Conservation (phyloP, 2,888 invertebrate genomes). For the Agrotis segetum region DNA sequence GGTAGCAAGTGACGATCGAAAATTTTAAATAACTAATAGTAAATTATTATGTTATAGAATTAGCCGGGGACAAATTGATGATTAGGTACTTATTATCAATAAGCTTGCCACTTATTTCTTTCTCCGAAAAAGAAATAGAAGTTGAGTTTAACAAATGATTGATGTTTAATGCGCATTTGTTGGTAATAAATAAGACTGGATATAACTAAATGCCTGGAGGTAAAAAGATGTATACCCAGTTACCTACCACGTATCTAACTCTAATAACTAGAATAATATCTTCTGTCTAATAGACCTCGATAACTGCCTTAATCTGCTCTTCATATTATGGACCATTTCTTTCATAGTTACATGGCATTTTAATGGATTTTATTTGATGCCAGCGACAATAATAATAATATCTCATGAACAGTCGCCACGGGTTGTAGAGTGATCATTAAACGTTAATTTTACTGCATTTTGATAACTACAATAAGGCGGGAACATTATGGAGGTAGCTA, state of each 20-base stretch:
- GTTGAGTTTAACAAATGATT: slow-evolving; percentile 18
- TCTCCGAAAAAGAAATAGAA: slow-evolving; percentile 2
- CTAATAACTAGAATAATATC: slow-evolving; percentile 16
- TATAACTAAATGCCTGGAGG: slow-evolving; percentile 6
- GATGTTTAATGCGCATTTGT: slow-evolving; percentile 14
- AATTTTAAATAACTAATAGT: slow-evolving; percentile 8
- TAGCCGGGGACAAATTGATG: slow-evolving; percentile 15
- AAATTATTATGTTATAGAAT: slow-evolving; percentile 35
- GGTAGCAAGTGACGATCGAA: slow-evolving; percentile 32
- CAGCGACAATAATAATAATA: slow-evolving; percentile 38
- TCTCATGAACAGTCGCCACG: slow-evolving; percentile 36
- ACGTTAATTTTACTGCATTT: slow-evolving; percentile 72
- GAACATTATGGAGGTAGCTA: slow-evolving; percentile 72
- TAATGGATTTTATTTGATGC: slow-evolving; percentile 56
- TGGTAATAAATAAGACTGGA: slow-evolving; percentile 10
- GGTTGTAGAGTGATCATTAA: slow-evolving; percentile 65
- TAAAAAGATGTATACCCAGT: slow-evolving; percentile 8
- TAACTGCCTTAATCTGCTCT: slow-evolving; percentile 27
- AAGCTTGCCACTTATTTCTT: slow-evolving; percentile 17
- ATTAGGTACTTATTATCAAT: slow-evolving; percentile 21
- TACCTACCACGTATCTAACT: slow-evolving; percentile 7
- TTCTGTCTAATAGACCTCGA: slow-evolving; percentile 10
- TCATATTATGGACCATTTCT: slow-evolving; percentile 31
- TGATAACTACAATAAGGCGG: slow-evolving; percentile 70
- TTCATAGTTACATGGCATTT: slow-evolving; percentile 43